Conservation (phyloP, 2,888 invertebrate species). For the Temnothorax rugatulus region DNA sequence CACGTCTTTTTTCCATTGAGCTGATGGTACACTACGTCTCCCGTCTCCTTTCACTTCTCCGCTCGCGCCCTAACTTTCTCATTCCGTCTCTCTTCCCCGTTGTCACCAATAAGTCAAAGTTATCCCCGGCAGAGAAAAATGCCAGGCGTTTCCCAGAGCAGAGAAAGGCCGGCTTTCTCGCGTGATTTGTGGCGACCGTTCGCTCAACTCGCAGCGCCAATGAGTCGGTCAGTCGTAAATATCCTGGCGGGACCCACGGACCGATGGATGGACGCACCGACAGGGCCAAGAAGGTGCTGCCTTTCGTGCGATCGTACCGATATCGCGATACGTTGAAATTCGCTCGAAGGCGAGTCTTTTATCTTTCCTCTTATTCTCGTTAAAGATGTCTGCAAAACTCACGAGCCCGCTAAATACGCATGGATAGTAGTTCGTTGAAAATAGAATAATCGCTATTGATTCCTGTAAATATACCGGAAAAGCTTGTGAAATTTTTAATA, state of each 20-base stretch:
- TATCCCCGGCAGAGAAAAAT: constrained; percentile 86
- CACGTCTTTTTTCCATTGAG: constrained; percentile 46
- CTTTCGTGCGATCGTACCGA: constrained; percentile 4
- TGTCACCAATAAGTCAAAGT: constrained; percentile 86
- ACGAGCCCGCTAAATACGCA: neutral
- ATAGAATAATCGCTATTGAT: neutral
- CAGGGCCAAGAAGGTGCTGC: constrained; percentile 64
- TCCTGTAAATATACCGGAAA: neutral
- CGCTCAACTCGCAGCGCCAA: constrained; percentile 85
- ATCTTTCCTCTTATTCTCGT: neutral
- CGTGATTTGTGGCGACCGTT: constrained; percentile 86
- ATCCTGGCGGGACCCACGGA: constrained; percentile 77
- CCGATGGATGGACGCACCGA: constrained; percentile 76
- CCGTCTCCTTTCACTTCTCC: constrained; percentile 46
- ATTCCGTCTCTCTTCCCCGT: constrained; percentile 68
- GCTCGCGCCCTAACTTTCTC: constrained; percentile 61
- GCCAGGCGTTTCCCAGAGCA: constrained; percentile 85
- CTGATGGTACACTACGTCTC: constrained; percentile 32
- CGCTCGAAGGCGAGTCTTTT: neutral
- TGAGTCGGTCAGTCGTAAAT: constrained; percentile 86
- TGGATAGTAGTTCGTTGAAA: neutral
- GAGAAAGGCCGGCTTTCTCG: constrained; percentile 85
- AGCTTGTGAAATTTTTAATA: neutral
- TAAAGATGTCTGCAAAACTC: neutral
- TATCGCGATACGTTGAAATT: constrained; percentile 37